A percentile compares a stretch with the other conserved stretches of the same genome.
These are phyloP conservation scores for Serinus canaria DNA, from an alignment of 2,113 vertebrate species.

Conservation along the genomic window DNA sequence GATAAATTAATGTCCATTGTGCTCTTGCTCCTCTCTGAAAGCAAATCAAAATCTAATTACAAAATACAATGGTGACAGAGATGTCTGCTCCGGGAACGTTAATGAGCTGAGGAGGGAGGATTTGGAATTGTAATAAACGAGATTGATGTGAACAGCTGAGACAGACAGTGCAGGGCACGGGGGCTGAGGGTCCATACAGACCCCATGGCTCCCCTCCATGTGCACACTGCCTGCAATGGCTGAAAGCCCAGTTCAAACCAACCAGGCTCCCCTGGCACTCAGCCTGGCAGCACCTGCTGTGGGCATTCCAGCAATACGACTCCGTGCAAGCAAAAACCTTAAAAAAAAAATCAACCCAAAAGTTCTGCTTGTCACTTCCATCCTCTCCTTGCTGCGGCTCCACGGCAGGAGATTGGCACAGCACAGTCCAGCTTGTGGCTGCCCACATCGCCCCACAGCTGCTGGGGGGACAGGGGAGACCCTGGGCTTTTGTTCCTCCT, in stretches of 20 bases:
- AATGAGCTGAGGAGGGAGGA: conserved; percentile 25
- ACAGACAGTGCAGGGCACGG: rapidly evolving
- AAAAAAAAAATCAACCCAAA: neutral
- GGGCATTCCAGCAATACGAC: neutral
- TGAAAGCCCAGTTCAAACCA: neutral
- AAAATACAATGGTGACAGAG: conserved; percentile 38
- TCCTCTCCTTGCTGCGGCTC: neutral
- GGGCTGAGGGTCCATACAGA: neutral
- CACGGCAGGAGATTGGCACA: rapidly evolving
- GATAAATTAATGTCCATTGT: conserved; percentile 31
- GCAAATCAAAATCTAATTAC: conserved; percentile 59
- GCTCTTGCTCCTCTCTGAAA: neutral
- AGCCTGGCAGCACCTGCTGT: neutral
- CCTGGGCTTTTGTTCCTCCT: neutral
- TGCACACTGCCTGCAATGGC: rapidly evolving
- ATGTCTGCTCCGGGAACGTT: neutral
- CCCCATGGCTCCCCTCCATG: rapidly evolving
- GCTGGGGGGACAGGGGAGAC: neutral
- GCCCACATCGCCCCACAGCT: rapidly evolving
- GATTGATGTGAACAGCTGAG: neutral
- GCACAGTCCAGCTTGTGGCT: rapidly evolving
- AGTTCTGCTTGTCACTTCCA: neutral
- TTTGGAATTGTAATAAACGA: conserved; percentile 7
- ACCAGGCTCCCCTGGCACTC: neutral
- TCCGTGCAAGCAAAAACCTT: rapidly evolving